phyloP scores from a whole-genome alignment of 1,140 invertebrate species.

The Zaprionus tsacasi region DNA sequence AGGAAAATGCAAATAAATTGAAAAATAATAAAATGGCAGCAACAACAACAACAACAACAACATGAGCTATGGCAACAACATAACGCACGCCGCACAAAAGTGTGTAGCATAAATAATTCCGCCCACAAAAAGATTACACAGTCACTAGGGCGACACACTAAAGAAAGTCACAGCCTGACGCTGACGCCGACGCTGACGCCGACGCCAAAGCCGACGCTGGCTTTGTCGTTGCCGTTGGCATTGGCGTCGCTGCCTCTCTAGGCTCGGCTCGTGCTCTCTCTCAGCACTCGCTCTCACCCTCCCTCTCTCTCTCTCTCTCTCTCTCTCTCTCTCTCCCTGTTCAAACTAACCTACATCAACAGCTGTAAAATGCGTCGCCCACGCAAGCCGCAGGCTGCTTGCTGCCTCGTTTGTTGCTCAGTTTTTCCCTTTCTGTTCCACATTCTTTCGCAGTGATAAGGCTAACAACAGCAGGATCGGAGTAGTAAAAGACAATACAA shows the following conservation, averaged over 20 bases:
- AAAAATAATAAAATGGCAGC: slow-evolving; percentile 69
- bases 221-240: slow-evolving; percentile 1
- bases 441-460: slow-evolving; percentile 15
- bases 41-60: slow-evolving; percentile 26
- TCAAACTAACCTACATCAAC: slow-evolving; percentile 81
- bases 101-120: slow-evolving; percentile 81
- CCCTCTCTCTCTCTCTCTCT: slow-evolving; percentile 12
- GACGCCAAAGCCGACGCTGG: slow-evolving; percentile 4
- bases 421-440: slow-evolving; percentile 28
- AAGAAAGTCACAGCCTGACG: slow-evolving; percentile 47
- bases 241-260: slow-evolving; percentile 7
- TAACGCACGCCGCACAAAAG: slow-evolving; percentile 33
- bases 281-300: slow-evolving; percentile 1
- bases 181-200: slow-evolving; percentile 14
- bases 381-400: slow-evolving; percentile 51
- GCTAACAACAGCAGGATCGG: neutral
- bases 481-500: neutral
- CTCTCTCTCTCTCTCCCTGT: slow-evolving; percentile 2
- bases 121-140: slow-evolving; percentile 79
- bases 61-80: slow-evolving; percentile 45
- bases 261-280: slow-evolving; percentile 17
- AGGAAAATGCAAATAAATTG: slow-evolving; percentile 73
- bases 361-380: slow-evolving; percentile 63
- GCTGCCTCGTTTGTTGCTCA: slow-evolving; percentile 35
- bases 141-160: slow-evolving; percentile 73